phyloP scores from a whole-genome alignment of 2,797 vertebrate genomes.

The Liparis tanakae region DNA sequence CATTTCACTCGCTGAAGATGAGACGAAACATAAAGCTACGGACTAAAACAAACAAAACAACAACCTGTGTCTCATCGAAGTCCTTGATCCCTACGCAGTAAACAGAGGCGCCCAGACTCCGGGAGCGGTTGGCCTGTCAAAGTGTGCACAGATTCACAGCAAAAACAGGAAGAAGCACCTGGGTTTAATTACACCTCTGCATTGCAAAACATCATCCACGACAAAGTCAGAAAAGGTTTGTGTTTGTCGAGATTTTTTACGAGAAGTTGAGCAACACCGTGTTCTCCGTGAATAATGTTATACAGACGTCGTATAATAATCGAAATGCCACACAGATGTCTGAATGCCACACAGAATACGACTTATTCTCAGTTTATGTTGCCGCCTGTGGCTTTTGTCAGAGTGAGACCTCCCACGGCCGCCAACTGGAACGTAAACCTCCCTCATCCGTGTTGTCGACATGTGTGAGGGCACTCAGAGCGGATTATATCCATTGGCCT shows the following conservation, averaged over 20 bases:
- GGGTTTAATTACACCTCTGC: conserved; percentile 63
- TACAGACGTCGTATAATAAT: neutral
- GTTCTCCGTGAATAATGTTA: conserved; percentile 34
- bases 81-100: conserved; percentile 99
- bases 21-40: conserved; percentile 9
- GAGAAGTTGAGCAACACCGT: conserved; percentile 41
- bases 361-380: neutral
- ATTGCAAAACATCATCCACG: conserved; percentile 50
- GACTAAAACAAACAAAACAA: conserved; percentile 30
- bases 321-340: conserved; percentile 21
- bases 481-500: conserved; percentile 11
- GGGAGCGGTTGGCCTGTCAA: conserved; percentile 93
- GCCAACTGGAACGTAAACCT: conserved; percentile 21
- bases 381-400: neutral
- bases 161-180: conserved; percentile 70
- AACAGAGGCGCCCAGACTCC: conserved; percentile 93
- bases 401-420: neutral
- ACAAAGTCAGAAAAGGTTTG: conserved; percentile 23
- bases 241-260: conserved; percentile 38
- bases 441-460: conserved; percentile 33
- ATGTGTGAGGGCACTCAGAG: conserved; percentile 14
- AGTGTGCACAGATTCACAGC: conserved; percentile 59
- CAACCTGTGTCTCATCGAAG: conserved; percentile 99
- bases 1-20: neutral
- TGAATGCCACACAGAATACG: conserved; percentile 14